Percentiles rank a stretch among this genome's conserved stretches.
phyloP scores from a whole-genome alignment of 37 sponge, comb jelly and placozoan species.

The Bolinopsis microptera region DNA sequence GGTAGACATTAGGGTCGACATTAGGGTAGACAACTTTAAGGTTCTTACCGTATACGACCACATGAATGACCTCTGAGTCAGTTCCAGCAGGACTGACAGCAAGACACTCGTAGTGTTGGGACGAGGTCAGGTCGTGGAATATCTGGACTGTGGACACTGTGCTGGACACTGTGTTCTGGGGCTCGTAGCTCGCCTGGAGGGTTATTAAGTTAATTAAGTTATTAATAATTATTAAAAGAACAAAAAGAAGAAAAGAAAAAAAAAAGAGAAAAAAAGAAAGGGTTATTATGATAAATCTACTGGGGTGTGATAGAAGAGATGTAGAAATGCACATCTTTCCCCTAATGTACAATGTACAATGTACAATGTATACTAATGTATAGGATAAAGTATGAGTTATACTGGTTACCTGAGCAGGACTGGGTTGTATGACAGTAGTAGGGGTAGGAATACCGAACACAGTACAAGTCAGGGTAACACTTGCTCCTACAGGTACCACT shows the following conservation, averaged over 20 bases:
- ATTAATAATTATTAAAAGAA: too few species aligned
- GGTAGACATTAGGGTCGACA: too few species aligned
- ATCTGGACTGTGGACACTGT: neutral
- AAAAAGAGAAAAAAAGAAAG: too few species aligned
- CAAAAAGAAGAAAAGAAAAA: too few species aligned
- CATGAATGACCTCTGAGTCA: neutral
- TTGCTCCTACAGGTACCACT: neutral
- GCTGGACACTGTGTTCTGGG: neutral
- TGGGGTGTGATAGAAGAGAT: too few species aligned
- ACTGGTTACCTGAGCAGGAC: constrained; percentile 3
- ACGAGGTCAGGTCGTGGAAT: neutral
- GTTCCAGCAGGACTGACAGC: constrained; percentile 25
- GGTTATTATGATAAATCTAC: too few species aligned
- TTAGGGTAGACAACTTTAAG: too few species aligned
- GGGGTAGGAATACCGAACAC: constrained; percentile 58
- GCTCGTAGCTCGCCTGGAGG: neutral
- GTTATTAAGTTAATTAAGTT: too few species aligned
- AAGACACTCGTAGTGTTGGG: neutral
- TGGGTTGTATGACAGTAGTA: constrained; percentile 22
- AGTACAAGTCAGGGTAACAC: constrained; percentile 41
- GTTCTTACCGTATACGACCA: constrained; percentile 53
- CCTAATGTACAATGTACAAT: too few species aligned
- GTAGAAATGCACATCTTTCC: too few species aligned
- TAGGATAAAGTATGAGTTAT: too few species aligned
- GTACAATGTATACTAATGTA: too few species aligned